Evolutionary conservation across 2,797 vertebrate species (phyloP).

Genomic region (Notolabrus celidotus): DNA sequence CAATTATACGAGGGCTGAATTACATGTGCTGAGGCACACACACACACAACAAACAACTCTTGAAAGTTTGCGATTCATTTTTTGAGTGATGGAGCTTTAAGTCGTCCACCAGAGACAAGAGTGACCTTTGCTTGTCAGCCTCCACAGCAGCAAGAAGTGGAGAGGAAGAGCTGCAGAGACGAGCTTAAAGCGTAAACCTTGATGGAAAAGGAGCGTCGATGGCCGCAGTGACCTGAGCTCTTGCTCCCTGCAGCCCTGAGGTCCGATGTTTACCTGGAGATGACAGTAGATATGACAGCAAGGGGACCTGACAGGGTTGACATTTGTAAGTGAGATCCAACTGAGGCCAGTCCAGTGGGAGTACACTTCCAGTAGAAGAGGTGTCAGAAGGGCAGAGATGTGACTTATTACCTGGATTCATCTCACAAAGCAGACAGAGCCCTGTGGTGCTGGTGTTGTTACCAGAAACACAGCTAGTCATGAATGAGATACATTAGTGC

Average conservation of each 20-base stretch:
- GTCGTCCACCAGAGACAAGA: conserved; percentile 8
- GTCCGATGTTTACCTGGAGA: conserved; percentile 50
- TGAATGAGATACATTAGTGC: not conserved
- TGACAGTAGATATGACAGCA: conserved; percentile 47
- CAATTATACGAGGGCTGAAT: conserved; percentile 34
- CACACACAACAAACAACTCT: conserved; percentile 12
- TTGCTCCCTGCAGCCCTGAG: conserved; percentile 10
- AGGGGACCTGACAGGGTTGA: conserved; percentile 59
- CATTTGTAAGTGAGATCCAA: conserved; percentile 63
- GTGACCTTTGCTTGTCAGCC: conserved; percentile 43
- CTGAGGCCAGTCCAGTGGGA: conserved; percentile 50
- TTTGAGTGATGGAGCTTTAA: conserved; percentile 20
- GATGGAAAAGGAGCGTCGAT: conserved; percentile 33
- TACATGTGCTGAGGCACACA: conserved; percentile 21
- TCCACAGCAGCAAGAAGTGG: conserved; percentile 21
- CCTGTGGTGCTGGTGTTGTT: not conserved
- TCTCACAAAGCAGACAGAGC: conserved; percentile 32
- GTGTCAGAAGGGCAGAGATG: conserved; percentile 20
- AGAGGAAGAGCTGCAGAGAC: conserved; percentile 8
- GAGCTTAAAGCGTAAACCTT: conserved; percentile 12
- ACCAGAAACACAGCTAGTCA: conserved; percentile 10
- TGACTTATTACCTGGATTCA: conserved; percentile 48
- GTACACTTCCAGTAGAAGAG: conserved; percentile 28
- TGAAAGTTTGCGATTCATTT: conserved; percentile 3
- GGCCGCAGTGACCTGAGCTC: conserved; percentile 31